These are phyloP conservation scores for Erpobdella octoculata DNA, from an alignment of 2,888 invertebrate species.

Conservation along the genomic window DNA sequence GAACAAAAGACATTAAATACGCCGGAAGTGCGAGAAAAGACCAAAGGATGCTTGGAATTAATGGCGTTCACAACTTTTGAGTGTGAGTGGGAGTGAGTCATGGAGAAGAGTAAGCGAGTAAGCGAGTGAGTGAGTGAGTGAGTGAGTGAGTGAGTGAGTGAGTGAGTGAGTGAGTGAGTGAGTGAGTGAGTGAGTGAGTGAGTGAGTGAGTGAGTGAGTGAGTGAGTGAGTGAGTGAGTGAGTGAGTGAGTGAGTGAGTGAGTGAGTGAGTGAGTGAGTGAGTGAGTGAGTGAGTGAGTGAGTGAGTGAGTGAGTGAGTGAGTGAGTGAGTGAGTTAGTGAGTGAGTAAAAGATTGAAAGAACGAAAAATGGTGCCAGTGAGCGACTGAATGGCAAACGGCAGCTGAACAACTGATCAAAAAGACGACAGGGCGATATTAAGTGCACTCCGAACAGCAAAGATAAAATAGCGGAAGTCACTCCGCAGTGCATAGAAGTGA, in stretches of 20 bases:
- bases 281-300: slow-evolving; percentile 14
- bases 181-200: neutral
- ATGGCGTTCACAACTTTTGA: no score
- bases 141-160: neutral
- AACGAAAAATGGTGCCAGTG: neutral
- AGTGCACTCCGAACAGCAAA: no score
- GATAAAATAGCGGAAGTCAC: no score
- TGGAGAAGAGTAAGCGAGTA: neutral
- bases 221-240: slow-evolving; percentile 9
- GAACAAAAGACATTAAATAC: slow-evolving; percentile 5
- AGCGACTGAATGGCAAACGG: neutral
- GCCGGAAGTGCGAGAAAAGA: neutral
- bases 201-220: slow-evolving; percentile 9
- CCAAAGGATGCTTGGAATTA: neutral
- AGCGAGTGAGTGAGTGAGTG: slow-evolving; percentile 6
- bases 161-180: slow-evolving; percentile 11
- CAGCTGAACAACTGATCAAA: no score
- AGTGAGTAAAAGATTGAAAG: slow-evolving; percentile 14
- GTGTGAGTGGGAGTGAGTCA: neutral
- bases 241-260: slow-evolving; percentile 17
- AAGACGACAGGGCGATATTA: no score
- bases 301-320: slow-evolving; percentile 15
- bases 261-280: slow-evolving; percentile 20
- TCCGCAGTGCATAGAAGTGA: no score
- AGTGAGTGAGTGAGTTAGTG: slow-evolving; percentile 26